Evolutionary conservation across 2,797 vertebrate species (phyloP), one percentile per base, ranked within the genome.

Genomic region (Staurois parvus): DNA sequence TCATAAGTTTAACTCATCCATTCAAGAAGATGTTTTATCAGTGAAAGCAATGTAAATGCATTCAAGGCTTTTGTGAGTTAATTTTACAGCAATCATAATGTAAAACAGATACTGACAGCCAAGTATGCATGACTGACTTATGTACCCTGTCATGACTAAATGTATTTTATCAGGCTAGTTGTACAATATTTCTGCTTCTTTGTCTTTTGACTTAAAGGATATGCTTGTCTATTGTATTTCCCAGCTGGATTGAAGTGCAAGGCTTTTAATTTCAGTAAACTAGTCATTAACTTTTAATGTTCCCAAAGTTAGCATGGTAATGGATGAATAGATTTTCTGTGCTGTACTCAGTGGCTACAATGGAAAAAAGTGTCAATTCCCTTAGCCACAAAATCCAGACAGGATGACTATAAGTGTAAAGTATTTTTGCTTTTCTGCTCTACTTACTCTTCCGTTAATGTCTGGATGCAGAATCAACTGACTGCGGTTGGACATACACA

Each of bases 341-440:
- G 81, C 72, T 48, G 37, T 28, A 30, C 81, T 40, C 62, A 52
- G 59, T 75, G 72, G 73, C 21, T 72, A 78, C 15, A 29, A 19
- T 77, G 29, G 59, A 17, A 45, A 37, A 84, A 1, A 59, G 30
- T 64, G 66, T 32, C 62, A n/a, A 79, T 64, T 64, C n/a, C 15
- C 32, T 64, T 6, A 78, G 26, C 37, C 48, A 83, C 40, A 74
- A 66, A 40, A 67, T 29, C 32, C 26, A 21, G 74, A 84, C 76
- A 62, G 15, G 19, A 76, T 52, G 84, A 15, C 6, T 72, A 64
- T 32, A 66, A 67, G 70, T 40, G 37, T 42, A 76, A 42, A 69
- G 62, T 81, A 76, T 69, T 85, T 81, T 62, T 74, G 40, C 72
- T 80, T 69, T 85, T 76, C 72, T 80, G 59, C 77, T 85, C 77